Base-by-base conservation (phyloP, 2,797 vertebrate genomes). In the Clamator glandarius region DNA sequence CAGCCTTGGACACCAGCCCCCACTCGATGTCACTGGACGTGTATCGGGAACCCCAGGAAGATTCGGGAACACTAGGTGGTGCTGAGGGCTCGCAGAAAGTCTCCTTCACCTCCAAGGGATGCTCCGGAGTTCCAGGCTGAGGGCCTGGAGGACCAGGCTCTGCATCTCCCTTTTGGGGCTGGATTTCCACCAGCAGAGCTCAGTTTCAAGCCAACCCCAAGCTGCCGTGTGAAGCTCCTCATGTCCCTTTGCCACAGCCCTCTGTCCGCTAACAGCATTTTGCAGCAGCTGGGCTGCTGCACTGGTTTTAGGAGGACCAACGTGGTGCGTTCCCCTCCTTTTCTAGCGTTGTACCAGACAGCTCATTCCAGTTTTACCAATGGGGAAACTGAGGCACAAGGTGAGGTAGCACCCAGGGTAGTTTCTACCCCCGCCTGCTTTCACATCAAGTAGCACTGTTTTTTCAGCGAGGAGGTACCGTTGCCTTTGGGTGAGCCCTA, bases 21-120 rank as follows among this genome's bases (percentile, higher is more conserved):
- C 1, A 0, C 4, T 0, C 0, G 2, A 23, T 0, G 2, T 2
- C 41, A 20, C 17, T 69, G 7, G 55, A 1, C 7, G 0, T 0
- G 21, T 21, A 12, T 52, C 0, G 8, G 28, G 85, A 82, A 29
- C 14, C 52, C 44, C 19, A 14, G 55, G 12, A 26, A 7, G 14
- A 23, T 17, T 7, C 31, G 78, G 89, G 73, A 92, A 92, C 96
- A 51, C 95, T 96, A 96, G 96, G 50, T 87, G 97, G 96, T 66
- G 96, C 96, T 96, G 93, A 72, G 79, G 61, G 63, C 84, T 74
- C 17, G 24, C 31, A 29, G 73, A 92, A 93, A 70, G 26, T 61
- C 36, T 77, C 21, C 26, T 1, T 0, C 2, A 1, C 21, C 5
- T 1, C 26, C 2, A 2, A 35, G 13, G 24, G 73, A 61, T 66